A percentile compares a stretch with the other conserved stretches of the same genome.
These are phyloP conservation scores for Diplogasteroides magnus DNA, from an alignment of 1,140 invertebrate genomes.

Conservation along the genomic window DNA sequence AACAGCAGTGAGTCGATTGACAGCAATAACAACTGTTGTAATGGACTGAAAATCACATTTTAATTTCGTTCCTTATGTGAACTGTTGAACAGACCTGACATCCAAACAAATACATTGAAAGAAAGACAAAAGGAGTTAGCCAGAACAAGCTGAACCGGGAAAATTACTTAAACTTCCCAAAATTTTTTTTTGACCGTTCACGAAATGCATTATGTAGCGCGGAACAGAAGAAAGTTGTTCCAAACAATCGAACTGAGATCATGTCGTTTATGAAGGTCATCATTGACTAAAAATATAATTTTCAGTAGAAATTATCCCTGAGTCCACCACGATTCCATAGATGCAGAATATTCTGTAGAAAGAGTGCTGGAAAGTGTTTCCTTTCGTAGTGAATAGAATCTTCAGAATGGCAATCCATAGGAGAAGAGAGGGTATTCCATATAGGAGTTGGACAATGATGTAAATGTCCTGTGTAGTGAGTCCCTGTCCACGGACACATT, in stretches of 20 bases:
- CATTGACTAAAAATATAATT: background rate
- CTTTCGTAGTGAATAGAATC: background rate
- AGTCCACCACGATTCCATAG: background rate
- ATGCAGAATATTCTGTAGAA: background rate
- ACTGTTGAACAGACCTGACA: background rate
- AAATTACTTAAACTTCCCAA: background rate
- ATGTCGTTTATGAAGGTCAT: background rate
- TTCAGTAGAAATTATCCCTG: background rate
- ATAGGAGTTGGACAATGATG: background rate
- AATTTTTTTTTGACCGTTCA: too few relatives aligned
- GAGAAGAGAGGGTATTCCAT: background rate
- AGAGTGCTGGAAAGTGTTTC: background rate
- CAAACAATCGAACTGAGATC: background rate
- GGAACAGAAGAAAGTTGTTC: too few relatives aligned
- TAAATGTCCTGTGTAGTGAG: background rate
- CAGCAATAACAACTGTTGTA: background rate
- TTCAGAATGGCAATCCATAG: background rate
- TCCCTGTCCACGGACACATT: too few relatives aligned
- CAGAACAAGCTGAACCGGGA: background rate
- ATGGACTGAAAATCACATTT: background rate
- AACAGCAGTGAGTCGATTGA: background rate
- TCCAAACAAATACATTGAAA: background rate
- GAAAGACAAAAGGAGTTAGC: background rate
- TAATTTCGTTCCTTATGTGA: background rate
- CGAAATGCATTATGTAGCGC: too few relatives aligned